Evolutionary conservation across 35 echinoderm and acorn worm species (phyloP).

Genomic region (Lytechinus variegatus): DNA sequence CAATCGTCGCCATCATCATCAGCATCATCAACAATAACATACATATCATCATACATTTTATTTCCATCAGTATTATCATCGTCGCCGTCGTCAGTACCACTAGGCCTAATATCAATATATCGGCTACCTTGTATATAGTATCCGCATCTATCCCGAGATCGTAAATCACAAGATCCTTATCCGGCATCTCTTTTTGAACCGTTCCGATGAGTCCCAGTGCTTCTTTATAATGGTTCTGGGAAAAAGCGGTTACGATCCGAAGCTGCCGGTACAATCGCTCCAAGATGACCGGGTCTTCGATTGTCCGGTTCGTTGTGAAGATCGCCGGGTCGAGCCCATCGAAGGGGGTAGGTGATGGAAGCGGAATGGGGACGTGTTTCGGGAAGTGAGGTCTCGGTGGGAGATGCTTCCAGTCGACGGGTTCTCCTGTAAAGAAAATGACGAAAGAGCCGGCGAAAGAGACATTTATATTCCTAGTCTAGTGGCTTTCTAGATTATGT

Average conservation of each 20-base stretch:
- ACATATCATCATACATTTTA: too few relatives aligned
- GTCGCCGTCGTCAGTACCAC: too few relatives aligned
- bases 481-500: neutral
- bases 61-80: too few relatives aligned
- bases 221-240: slow-evolving; percentile 63
- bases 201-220: slow-evolving; percentile 60
- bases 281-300: neutral
- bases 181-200: slow-evolving; percentile 58
- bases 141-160: slow-evolving; percentile 52
- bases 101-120: neutral
- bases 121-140: neutral
- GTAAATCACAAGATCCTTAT: slow-evolving; percentile 59
- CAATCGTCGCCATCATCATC: too few relatives aligned
- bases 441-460: neutral
- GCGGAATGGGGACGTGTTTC: neutral
- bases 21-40: too few relatives aligned
- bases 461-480: too few relatives aligned
- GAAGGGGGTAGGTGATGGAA: neutral
- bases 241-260: slow-evolving; percentile 60
- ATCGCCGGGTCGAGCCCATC: neutral
- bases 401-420: neutral
- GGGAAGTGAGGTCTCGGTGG: slow-evolving; percentile 14
- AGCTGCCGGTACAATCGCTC: slow-evolving; percentile 44
- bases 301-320: neutral
- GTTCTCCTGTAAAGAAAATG: neutral